Percentiles rank a stretch among this genome's conserved stretches.
Conservation (phyloP, 2,888 invertebrate genomes). For the Drosophila nigritarsus region DNA sequence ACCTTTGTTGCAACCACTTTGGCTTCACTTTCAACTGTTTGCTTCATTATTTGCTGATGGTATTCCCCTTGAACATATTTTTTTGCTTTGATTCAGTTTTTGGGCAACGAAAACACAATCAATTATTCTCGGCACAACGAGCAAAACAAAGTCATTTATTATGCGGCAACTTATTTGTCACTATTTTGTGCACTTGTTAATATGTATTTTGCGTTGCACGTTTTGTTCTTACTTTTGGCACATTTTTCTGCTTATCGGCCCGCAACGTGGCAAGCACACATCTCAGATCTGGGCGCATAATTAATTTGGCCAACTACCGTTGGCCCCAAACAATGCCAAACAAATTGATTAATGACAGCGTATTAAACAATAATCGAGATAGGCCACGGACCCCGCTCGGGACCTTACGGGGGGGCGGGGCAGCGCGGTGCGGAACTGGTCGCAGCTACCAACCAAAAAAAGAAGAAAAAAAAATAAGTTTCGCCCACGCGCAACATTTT, state of each 20-base stretch:
- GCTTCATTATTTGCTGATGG: background rate
- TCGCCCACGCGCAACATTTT: constrained; percentile 66
- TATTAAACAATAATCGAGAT: constrained; percentile 81
- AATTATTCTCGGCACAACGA: constrained; percentile 58
- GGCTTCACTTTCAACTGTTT: background rate
- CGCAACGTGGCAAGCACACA: constrained; percentile 48
- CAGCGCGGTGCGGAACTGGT: background rate
- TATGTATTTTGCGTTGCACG: constrained; percentile 32
- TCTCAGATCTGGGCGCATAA: constrained; percentile 62
- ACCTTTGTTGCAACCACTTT: background rate
- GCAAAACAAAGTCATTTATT: constrained; percentile 73
- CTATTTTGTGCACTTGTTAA: constrained; percentile 67
- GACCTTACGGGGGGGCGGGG: constrained; percentile 27
- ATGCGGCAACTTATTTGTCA: constrained; percentile 70
- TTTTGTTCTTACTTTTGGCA: constrained; percentile 33
- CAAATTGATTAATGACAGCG: constrained; percentile 79
- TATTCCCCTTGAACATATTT: background rate
- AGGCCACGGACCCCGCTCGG: constrained; percentile 51
- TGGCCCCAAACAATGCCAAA: constrained; percentile 70
- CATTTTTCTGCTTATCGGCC: constrained; percentile 59
- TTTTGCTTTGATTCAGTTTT: constrained; percentile 21
- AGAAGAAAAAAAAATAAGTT: constrained; percentile 16
- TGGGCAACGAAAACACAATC: constrained; percentile 41
- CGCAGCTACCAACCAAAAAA: constrained; percentile 19
- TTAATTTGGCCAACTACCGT: constrained; percentile 72